A percentile compares a stretch with the other conserved stretches of the same genome.
These are phyloP conservation scores for Zygogramma bicolorata DNA, from an alignment of 2,888 invertebrate genomes.

Conservation along the genomic window DNA sequence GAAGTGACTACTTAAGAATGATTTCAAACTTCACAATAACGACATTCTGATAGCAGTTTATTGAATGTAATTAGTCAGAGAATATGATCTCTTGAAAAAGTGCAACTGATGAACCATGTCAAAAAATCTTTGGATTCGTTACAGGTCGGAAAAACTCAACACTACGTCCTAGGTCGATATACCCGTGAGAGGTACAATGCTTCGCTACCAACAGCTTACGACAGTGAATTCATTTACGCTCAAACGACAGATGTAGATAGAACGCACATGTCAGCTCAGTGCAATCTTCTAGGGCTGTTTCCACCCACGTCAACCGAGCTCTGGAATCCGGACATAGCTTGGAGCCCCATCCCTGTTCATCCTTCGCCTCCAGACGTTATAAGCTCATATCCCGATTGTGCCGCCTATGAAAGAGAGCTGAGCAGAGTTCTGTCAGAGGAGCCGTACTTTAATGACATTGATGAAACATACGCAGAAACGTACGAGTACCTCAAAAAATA, in stretches of 20 bases:
- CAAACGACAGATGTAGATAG: slow-evolving; percentile 85
- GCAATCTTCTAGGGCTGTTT: slow-evolving; percentile 80
- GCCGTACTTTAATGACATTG: slow-evolving; percentile 64
- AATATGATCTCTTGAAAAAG: background rate
- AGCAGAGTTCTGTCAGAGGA: slow-evolving; percentile 13
- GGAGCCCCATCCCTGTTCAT: slow-evolving; percentile 83
- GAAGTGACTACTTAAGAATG: too few relatives aligned
- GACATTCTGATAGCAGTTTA: too few relatives aligned
- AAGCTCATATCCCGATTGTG: background rate
- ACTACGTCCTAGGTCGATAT: slow-evolving; percentile 79
- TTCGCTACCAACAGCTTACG: slow-evolving; percentile 69
- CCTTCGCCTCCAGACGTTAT: slow-evolving; percentile 68
- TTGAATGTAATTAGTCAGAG: too few relatives aligned
- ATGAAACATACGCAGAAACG: slow-evolving; percentile 69
- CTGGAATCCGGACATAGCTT: slow-evolving; percentile 72
- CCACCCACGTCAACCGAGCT: slow-evolving; percentile 70
- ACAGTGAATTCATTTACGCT: slow-evolving; percentile 69
- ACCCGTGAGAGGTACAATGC: slow-evolving; percentile 76
- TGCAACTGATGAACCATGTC: background rate
- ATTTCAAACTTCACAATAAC: too few relatives aligned
- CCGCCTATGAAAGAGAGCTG: background rate
- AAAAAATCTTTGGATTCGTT: background rate
- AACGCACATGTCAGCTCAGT: slow-evolving; percentile 85
- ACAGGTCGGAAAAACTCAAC: slow-evolving; percentile 75
- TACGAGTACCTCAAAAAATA: slow-evolving; percentile 54